phyloP scores from a whole-genome alignment of 37 sponge, comb jelly and placozoan species.

The Agelas oroides region DNA sequence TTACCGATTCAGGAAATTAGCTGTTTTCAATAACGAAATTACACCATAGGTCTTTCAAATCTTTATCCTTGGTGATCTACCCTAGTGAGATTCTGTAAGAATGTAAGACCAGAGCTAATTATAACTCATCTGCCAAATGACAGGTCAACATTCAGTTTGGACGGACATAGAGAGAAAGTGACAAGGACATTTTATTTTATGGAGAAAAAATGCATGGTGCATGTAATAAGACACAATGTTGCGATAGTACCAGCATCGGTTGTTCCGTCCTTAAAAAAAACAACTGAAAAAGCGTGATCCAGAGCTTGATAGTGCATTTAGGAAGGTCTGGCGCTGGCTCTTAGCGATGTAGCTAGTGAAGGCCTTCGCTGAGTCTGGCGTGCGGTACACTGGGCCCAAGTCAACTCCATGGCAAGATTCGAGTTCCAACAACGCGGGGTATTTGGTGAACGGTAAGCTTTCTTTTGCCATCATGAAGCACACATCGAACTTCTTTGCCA shows the following conservation, averaged over 20 bases:
- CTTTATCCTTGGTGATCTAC: no score
- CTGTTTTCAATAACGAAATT: no score
- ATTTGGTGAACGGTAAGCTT: constrained; percentile 37
- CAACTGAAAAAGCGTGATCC: constrained; percentile 32
- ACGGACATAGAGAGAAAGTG: background rate
- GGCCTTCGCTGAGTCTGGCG: constrained; percentile 18
- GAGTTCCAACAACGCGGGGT: constrained; percentile 17
- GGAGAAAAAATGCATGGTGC: no score
- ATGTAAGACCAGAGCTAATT: background rate
- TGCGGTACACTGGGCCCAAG: constrained; percentile 29
- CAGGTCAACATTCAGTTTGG: constrained; percentile 3
- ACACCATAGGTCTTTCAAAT: no score
- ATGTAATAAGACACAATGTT: no score
- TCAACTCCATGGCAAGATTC: constrained; percentile 54
- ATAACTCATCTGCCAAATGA: constrained; percentile 10
- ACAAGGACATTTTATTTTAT: background rate
- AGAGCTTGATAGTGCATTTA: background rate
- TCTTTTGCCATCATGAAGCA: constrained; percentile 56
- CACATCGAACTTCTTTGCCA: constrained; percentile 47
- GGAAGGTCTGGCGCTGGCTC: constrained; percentile 24
- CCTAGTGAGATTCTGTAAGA: no score
- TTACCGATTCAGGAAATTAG: no score
- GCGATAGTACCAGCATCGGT: constrained; percentile 35
- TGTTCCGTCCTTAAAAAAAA: constrained; percentile 63
- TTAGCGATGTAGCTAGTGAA: constrained; percentile 41